Conservation (phyloP, 2,797 vertebrate species). For the Takifugu ocellatus region DNA sequence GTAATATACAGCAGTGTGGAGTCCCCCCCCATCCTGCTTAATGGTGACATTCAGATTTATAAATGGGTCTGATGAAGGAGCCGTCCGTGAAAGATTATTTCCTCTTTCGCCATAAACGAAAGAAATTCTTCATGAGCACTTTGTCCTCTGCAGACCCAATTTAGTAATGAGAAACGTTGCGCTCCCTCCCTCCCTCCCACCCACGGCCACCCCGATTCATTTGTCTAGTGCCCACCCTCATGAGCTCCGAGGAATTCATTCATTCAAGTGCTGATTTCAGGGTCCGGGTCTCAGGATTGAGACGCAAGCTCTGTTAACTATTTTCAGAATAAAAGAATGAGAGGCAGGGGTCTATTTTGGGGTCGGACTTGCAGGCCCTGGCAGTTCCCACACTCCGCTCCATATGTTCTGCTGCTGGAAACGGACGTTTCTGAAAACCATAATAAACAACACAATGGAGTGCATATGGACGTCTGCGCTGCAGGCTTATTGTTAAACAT, state of each 20-base stretch:
- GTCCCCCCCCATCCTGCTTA: slow-evolving; percentile 52
- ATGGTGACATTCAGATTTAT: slow-evolving; percentile 73
- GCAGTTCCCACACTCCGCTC: slow-evolving; percentile 72
- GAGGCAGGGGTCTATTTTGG: slow-evolving; percentile 67
- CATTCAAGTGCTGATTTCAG: slow-evolving; percentile 71
- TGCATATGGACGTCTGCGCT: slow-evolving; percentile 13
- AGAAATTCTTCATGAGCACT: slow-evolving; percentile 72
- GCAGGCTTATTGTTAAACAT: slow-evolving; percentile 17
- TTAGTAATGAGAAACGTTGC: slow-evolving; percentile 81
- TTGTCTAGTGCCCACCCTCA: slow-evolving; percentile 60
- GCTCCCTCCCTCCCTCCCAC: slow-evolving; percentile 10
- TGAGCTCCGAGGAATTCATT: slow-evolving; percentile 69
- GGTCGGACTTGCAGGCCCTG: slow-evolving; percentile 47
- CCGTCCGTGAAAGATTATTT: slow-evolving; percentile 74
- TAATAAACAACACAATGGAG: slow-evolving; percentile 50
- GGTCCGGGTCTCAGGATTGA: slow-evolving; percentile 56
- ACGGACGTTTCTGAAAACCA: slow-evolving; percentile 35
- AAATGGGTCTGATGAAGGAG: slow-evolving; percentile 73
- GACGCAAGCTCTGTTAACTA: slow-evolving; percentile 63
- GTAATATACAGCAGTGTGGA: slow-evolving; percentile 51
- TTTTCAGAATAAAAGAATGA: slow-evolving; percentile 76
- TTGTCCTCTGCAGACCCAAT: slow-evolving; percentile 78
- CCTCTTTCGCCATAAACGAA: slow-evolving; percentile 73
- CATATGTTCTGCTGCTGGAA: slow-evolving; percentile 37
- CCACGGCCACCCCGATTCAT: slow-evolving; percentile 45